These are phyloP conservation scores for Synergus umbraculus DNA, from an alignment of 2,888 invertebrate genomes.

Conservation along the genomic window DNA sequence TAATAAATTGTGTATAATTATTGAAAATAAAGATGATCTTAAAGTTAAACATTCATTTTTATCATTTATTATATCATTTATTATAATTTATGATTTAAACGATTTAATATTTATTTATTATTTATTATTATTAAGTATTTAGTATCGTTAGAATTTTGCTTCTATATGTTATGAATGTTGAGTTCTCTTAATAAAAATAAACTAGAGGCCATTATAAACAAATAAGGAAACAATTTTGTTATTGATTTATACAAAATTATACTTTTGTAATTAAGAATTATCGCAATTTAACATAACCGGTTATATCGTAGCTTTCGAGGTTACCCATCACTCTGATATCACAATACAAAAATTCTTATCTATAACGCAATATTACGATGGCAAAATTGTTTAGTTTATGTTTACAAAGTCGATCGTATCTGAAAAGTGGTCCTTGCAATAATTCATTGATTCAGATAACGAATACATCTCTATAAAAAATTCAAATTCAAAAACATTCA, in stretches of 20 bases:
- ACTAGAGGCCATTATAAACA: background rate
- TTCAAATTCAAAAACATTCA: background rate
- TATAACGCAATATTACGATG: constrained; percentile 9
- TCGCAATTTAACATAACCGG: background rate
- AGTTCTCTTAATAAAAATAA: too few species aligned
- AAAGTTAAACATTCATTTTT: background rate
- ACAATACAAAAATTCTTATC: constrained; percentile 27
- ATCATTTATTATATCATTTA: too few species aligned
- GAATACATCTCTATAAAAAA: background rate
- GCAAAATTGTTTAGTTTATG: constrained; percentile 20
- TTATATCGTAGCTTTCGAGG: constrained; percentile 18
- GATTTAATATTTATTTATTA: too few species aligned
- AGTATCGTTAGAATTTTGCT: too few species aligned
- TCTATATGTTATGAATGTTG: too few species aligned
- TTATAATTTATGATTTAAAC: too few species aligned
- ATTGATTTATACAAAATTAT: background rate
- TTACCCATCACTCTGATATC: constrained; percentile 27
- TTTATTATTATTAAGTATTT: too few species aligned
- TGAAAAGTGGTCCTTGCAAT: constrained; percentile 19
- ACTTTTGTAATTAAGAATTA: background rate
- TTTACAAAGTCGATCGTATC: constrained; percentile 22
- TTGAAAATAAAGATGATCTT: background rate
- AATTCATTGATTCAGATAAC: background rate
- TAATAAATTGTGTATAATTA: background rate
- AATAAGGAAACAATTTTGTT: background rate